These are phyloP conservation scores for Pecten maximus DNA, from an alignment of 2,888 invertebrate genomes.

Conservation along the genomic window DNA sequence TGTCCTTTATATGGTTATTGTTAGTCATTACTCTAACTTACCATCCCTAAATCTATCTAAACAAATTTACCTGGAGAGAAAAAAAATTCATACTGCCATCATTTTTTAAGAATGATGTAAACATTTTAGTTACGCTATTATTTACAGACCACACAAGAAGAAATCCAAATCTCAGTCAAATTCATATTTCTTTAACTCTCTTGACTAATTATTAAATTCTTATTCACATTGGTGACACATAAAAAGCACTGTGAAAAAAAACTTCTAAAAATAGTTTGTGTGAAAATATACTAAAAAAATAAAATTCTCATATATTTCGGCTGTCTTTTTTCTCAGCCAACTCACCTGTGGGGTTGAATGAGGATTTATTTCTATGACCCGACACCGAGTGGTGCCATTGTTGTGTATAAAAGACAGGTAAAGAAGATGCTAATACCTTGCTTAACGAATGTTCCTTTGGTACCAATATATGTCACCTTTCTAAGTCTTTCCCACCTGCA, in stretches of 20 bases:
- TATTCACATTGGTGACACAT: not conserved
- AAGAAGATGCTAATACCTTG: constrained; percentile 33
- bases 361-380: not conserved
- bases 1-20: too few species aligned
- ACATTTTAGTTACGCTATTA: not conserved
- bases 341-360: constrained; percentile 21
- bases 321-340: constrained; percentile 21
- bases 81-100: too few species aligned
- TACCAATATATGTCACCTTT: not conserved
- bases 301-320: not conserved
- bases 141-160: not conserved
- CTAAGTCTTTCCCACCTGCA: constrained; percentile 16
- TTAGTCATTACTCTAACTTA: too few species aligned
- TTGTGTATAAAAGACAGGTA: not conserved
- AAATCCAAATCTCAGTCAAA: not conserved
- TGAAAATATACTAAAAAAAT: not conserved
- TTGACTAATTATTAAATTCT: not conserved
- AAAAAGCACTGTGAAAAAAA: not conserved
- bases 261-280: not conserved
- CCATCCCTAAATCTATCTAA: too few species aligned
- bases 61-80: too few species aligned
- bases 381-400: not conserved
- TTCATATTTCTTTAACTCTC: not conserved
- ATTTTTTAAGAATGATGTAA: too few species aligned
- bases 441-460: constrained; percentile 1